These are phyloP conservation scores for Nerophis lumbriciformis DNA, from an alignment of 2,113 vertebrate species.

Conservation along the genomic window DNA sequence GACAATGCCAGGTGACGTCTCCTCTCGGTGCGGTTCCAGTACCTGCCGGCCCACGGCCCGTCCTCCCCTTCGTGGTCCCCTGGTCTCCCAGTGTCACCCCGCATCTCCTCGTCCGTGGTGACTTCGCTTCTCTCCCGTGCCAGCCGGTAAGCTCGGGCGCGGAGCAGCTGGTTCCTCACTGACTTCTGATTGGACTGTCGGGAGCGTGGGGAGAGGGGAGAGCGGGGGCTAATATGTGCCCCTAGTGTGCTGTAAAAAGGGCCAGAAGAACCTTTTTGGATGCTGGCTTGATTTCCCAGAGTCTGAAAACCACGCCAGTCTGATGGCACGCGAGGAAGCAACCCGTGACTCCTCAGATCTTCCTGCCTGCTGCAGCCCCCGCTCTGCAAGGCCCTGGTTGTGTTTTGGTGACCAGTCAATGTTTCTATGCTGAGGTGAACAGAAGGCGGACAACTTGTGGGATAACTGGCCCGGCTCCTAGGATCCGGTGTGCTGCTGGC, in stretches of 20 bases:
- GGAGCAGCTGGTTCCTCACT: conserved; percentile 60
- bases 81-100: conserved; percentile 27
- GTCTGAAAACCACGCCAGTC: conserved; percentile 55
- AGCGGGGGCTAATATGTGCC: conserved; percentile 21
- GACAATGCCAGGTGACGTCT: conserved; percentile 49
- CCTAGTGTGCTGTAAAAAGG: conserved; percentile 55
- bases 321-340: conserved; percentile 36
- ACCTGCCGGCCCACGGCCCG: conserved; percentile 47
- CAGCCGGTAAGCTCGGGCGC: conserved; percentile 53
- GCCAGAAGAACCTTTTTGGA: conserved; percentile 10
- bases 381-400: conserved; percentile 19
- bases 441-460: conserved; percentile 39
- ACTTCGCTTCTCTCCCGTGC: conserved; percentile 56
- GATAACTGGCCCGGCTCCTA: conserved; percentile 52
- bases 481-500: conserved; percentile 20
- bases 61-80: conserved; percentile 41
- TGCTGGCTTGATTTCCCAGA: conserved; percentile 30
- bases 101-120: conserved; percentile 62
- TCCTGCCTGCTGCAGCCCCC: conserved; percentile 39
- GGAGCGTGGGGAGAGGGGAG: conserved; percentile 50
- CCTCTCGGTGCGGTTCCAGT: conserved; percentile 59
- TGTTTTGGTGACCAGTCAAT: conserved; percentile 32
- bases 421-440: conserved; percentile 41
- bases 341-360: conserved; percentile 48
- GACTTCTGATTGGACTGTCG: conserved; percentile 58